A percentile compares a stretch with the other conserved stretches of the same genome.
These are phyloP conservation scores for Leucophenga montana DNA, from an alignment of 2,888 invertebrate species.

Conservation along the genomic window DNA sequence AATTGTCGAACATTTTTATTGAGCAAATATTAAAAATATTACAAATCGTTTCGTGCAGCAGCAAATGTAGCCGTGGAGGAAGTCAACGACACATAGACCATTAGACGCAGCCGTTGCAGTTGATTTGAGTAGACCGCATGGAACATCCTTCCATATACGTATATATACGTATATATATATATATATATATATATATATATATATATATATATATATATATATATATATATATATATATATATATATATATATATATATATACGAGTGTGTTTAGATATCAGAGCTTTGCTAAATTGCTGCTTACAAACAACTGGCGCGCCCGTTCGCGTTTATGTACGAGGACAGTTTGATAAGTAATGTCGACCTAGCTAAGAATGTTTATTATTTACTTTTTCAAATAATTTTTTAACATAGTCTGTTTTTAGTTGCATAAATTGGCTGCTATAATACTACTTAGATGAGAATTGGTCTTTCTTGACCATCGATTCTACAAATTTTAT, in stretches of 20 bases:
- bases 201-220: background rate
- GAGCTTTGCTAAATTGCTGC: conserved; percentile 1
- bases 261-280: background rate
- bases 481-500: too few relatives aligned
- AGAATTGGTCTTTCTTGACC: too few relatives aligned
- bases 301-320: background rate
- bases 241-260: background rate
- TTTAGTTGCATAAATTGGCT: too few relatives aligned
- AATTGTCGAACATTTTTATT: conserved; percentile 64
- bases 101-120: conserved; percentile 57
- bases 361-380: too few relatives aligned
- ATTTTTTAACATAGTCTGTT: too few relatives aligned
- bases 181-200: background rate
- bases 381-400: too few relatives aligned
- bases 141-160: background rate
- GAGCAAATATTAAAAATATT: conserved; percentile 67
- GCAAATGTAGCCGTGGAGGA: conserved; percentile 9
- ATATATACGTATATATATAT: background rate
- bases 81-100: conserved; percentile 34
- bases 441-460: too few relatives aligned
- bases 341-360: background rate
- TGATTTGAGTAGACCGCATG: conserved; percentile 14
- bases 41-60: conserved; percentile 52
- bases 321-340: background rate
- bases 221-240: background rate